Base-by-base conservation (phyloP, 2,113 vertebrate genomes). In the Arizona elegans region DNA sequence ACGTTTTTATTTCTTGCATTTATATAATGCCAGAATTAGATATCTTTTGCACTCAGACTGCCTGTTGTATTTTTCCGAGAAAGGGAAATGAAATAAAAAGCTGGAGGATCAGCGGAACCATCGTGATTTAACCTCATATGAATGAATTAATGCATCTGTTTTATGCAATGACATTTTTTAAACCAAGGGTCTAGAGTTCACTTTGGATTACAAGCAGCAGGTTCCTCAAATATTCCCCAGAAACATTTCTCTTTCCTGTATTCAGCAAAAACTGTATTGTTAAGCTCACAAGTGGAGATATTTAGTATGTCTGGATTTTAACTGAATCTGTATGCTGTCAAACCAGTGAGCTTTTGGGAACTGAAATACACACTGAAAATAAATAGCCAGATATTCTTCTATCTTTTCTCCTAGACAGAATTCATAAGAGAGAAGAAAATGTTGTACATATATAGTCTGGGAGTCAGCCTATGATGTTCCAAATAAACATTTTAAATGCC, bases 381-480 rank as follows among this genome's bases (percentile, higher is more conserved):
- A 56, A 19, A 65, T 10, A 88, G 52, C 33, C 19, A 85, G 55
- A 43, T 33, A 92, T 54, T 88, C 11, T 95, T 26, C 15, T 53
- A 24, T 21, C 17, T 19, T 53, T 75, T 38, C 88, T 65, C 88
- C 47, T 21, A 94, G n/a, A 10, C 2, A 88, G 70, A 33, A 94
- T 50, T 12, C 87, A 90, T 62, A 86, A 59, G 9, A 86, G 26
- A 47, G 23, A 91, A 70, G 50, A 87, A 88, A 92, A 65, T 43
- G 38, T 9, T 81, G 52, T 29, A 56, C 17, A 55, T 21, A 56
- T 56, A 88, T 89, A 75, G n/a, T 91, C 59, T 92, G 62, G 93
- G 94, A 91, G 12, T 29, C 93, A 65, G 29, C 8, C 55, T 81
- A 87, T 93, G 89, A 92, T 95, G 96, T 95, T 92, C 91, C n/a